Conservation (phyloP, 2,113 vertebrate species). For the Bothrops jararaca region DNA sequence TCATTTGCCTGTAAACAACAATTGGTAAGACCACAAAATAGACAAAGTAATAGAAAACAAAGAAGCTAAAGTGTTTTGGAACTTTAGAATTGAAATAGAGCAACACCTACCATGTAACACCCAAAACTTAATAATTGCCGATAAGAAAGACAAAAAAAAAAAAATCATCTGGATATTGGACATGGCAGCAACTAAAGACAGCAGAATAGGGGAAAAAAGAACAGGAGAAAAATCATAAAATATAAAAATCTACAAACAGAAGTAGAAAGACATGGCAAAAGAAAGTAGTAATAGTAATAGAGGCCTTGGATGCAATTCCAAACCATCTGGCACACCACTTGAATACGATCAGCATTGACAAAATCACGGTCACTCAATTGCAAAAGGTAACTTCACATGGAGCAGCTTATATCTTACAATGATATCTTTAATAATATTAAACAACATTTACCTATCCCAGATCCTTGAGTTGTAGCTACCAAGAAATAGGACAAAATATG, state of each 20-base stretch:
- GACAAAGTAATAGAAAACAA: not conserved
- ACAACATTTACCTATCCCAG: not conserved
- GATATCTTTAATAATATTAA: not conserved
- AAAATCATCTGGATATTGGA: not conserved
- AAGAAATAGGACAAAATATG: not conserved
- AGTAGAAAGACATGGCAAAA: not conserved
- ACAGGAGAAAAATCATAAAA: not conserved
- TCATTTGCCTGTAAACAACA: not conserved
- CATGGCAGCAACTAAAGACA: not conserved
- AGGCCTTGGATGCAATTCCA: not conserved
- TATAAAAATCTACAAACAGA: not conserved
- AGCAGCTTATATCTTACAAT: not conserved
- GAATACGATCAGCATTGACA: not conserved
- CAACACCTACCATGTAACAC: not conserved
- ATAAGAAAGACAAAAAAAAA: not conserved
- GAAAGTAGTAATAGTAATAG: not conserved
- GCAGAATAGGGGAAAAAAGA: not conserved
- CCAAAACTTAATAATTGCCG: not conserved
- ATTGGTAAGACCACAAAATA: not conserved
- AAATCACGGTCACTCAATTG: not conserved
- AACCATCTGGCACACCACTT: not conserved
- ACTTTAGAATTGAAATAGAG: not conserved
- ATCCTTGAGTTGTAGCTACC: not conserved
- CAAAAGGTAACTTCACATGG: not conserved
- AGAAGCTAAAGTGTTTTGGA: not conserved